phyloP scores from a whole-genome alignment of 1,140 invertebrate genomes.

The Drosophila varians region DNA sequence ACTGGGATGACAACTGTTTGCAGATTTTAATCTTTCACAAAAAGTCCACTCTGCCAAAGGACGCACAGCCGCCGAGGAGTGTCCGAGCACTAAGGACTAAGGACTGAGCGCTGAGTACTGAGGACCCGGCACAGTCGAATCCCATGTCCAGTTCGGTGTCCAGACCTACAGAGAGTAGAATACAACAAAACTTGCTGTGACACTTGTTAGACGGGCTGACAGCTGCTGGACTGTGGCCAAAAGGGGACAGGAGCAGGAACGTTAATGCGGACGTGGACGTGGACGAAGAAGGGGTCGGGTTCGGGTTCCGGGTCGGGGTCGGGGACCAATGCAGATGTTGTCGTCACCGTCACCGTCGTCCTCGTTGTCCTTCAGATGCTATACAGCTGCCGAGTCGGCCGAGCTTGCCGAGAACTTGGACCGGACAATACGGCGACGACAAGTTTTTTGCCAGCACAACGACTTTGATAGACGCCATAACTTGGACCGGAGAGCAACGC shows the following conservation, averaged over 20 bases:
- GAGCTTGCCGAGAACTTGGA: slow-evolving; percentile 37
- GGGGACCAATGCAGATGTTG: slow-evolving; percentile 70
- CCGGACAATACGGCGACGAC: slow-evolving; percentile 57
- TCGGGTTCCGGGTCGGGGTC: slow-evolving; percentile 46
- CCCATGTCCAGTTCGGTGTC: slow-evolving; percentile 60
- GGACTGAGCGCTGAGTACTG: slow-evolving; percentile 19
- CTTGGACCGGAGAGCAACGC: slow-evolving; percentile 72
- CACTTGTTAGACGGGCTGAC: slow-evolving; percentile 79
- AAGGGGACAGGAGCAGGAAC: slow-evolving; percentile 6
- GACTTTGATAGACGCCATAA: slow-evolving; percentile 81
- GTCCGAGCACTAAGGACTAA: slow-evolving; percentile 34
- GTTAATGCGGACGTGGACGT: slow-evolving; percentile 48
- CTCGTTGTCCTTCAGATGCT: slow-evolving; percentile 70
- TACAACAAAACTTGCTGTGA: slow-evolving; percentile 69
- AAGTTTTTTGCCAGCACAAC: slow-evolving; percentile 68
- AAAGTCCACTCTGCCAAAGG: slow-evolving; percentile 50
- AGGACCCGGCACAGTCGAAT: slow-evolving; percentile 34
- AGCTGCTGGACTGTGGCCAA: slow-evolving; percentile 68
- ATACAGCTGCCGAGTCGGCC: slow-evolving; percentile 49
- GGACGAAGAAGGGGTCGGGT: neutral
- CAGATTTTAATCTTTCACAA: slow-evolving; percentile 82
- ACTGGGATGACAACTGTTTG: slow-evolving; percentile 81
- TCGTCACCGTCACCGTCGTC: slow-evolving; percentile 55
- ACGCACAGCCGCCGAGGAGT: slow-evolving; percentile 10
- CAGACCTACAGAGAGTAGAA: slow-evolving; percentile 4